A percentile compares a stretch with the other conserved stretches of the same genome.
Evolutionary conservation across 2,113 vertebrate species (phyloP).

Genomic region (Steatornis caripensis): DNA sequence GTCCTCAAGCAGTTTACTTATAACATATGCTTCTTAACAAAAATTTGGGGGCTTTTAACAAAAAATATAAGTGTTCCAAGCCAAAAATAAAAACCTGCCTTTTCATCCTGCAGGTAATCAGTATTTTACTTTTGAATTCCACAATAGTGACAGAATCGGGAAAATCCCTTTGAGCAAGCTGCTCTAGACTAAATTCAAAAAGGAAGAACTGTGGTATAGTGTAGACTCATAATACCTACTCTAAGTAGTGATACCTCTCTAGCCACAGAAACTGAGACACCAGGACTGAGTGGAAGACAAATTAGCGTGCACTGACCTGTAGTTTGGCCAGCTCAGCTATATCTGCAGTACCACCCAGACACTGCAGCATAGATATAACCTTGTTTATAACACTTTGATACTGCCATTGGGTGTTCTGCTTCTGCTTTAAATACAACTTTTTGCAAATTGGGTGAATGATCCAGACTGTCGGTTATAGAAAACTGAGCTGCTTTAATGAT

Average conservation of each 20-base stretch:
- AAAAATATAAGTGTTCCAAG: background rate
- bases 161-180: background rate
- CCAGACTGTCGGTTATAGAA: background rate
- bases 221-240: background rate
- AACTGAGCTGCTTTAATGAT: background rate
- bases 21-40: background rate
- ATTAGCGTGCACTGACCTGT: background rate
- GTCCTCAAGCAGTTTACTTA: background rate
- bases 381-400: background rate
- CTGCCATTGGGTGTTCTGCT: background rate
- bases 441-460: background rate
- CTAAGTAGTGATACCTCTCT: background rate
- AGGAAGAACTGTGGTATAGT: background rate
- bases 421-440: background rate
- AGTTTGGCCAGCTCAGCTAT: background rate
- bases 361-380: background rate
- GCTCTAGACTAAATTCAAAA: background rate
- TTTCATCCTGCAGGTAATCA: background rate
- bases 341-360: background rate
- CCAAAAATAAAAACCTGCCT: background rate
- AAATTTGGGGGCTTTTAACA: background rate
- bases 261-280: background rate
- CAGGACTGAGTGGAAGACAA: background rate
- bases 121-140: background rate
- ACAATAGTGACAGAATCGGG: rapidly evolving